These are phyloP conservation scores for Pycnonotus jocosus DNA, from an alignment of 2,113 vertebrate genomes.

Conservation along the genomic window DNA sequence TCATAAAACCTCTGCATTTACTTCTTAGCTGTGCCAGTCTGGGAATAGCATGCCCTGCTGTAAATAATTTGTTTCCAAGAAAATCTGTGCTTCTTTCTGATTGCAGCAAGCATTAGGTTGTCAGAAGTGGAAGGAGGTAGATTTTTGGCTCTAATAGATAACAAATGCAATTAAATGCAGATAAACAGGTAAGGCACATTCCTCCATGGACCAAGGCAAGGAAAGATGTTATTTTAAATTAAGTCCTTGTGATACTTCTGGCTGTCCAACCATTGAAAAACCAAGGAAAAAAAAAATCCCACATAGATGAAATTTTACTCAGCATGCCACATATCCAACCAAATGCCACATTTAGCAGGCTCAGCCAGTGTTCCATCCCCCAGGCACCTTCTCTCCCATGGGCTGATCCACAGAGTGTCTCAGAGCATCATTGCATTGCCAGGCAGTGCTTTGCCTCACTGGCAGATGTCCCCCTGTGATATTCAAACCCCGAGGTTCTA, in stretches of 20 bases:
- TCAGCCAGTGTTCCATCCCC: neutral
- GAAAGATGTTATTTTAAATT: neutral
- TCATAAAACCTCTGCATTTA: neutral
- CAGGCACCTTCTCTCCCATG: neutral
- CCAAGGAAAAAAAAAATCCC: neutral
- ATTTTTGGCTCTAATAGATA: neutral
- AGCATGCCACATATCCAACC: no score
- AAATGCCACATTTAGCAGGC: neutral
- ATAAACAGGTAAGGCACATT: neutral
- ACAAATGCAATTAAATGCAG: neutral
- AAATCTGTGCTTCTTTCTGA: neutral
- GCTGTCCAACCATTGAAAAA: neutral
- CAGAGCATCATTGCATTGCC: neutral
- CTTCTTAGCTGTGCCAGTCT: neutral
- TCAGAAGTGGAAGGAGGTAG: neutral
- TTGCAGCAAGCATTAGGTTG: neutral
- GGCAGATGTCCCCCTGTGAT: neutral
- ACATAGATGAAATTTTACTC: neutral
- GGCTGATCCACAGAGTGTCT: neutral
- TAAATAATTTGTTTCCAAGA: neutral
- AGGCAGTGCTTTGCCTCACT: neutral
- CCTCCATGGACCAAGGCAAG: neutral
- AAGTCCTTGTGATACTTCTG: neutral
- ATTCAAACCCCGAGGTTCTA: neutral
- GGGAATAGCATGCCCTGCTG: neutral